Base-by-base conservation (phyloP, 1,140 invertebrate genomes). In the Carposina sasakii region DNA sequence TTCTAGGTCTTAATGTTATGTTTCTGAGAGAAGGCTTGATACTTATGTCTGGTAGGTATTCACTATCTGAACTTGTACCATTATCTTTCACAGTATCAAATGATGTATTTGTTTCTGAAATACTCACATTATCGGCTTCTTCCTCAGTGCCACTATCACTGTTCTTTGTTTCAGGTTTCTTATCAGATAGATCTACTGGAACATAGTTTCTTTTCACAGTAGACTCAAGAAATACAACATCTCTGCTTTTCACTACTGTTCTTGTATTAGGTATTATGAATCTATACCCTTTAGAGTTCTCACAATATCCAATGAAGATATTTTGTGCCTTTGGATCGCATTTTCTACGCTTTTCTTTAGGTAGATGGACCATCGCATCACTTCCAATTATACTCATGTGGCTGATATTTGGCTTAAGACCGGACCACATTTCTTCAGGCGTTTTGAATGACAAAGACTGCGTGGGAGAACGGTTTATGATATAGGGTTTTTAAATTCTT, bases 391-490 rank as follows among this genome's bases (percentile, higher is more conserved):
- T 41, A 24, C 63, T 70, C 6, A 86, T 47, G 52, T 85, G 54
- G 12, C 44, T 48, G 1, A 85, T 24, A 52, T 74, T 52, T 19
- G 52, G 53, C 28, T 52, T 63, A 10, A 30, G 24, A 13, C 56
- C 54, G 50, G 37, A 33, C 68, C 67, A 76, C 33, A 67, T 37
- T 54, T 71, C 64, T 39, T 60, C 43, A 24, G 68, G 68, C 30
- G 53, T 68, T 23, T 48, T 42, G 2, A 21, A 48, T 24, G 17
- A 23, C n/a, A 57, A 22, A 24, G 51, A 20, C 17, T 44, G 43
- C 1, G 21, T 56, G 28, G 53, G 46, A 16, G 46, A 48, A 16
- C 46, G 33, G 16, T 48, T 48, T 20, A 37, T 28, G 1, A 33
- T 24, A n/a, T 37, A 37, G 17, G 34, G 19, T 13, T 42, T 47